A percentile compares a stretch with the other conserved stretches of the same genome.
Evolutionary conservation across 2,888 invertebrate genomes (phyloP).

Genomic region (Entomobrya proxima): DNA sequence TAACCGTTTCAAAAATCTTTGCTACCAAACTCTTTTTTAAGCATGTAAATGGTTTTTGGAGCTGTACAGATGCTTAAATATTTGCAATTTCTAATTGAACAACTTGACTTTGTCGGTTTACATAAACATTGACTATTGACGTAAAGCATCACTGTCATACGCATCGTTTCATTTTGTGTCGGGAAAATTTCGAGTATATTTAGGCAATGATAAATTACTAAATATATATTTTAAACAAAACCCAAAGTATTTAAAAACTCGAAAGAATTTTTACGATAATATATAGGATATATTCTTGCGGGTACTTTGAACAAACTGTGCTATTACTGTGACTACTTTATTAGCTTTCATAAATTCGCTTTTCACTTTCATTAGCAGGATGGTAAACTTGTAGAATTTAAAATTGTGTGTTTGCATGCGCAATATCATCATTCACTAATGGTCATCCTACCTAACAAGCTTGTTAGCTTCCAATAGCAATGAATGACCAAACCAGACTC

Average conservation of each 20-base stretch:
- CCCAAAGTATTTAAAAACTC: no score
- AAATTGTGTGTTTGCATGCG: slow-evolving; percentile 18
- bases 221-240: no score
- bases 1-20: background rate
- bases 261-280: no score
- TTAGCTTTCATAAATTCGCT: background rate
- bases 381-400: slow-evolving; percentile 15
- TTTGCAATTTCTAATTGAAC: background rate
- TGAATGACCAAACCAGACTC: background rate
- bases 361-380: background rate
- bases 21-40: background rate
- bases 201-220: no score
- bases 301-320: no score
- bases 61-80: background rate
- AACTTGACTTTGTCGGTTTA: background rate
- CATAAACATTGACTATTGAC: background rate
- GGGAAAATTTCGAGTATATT: background rate
- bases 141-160: slow-evolving; percentile 2
- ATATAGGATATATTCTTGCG: no score
- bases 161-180: background rate
- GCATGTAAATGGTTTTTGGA: no score
- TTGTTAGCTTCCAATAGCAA: background rate
- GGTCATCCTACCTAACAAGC: slow-evolving; percentile 12
- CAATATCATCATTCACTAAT: background rate
- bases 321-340: no score